Percentiles rank a stretch among this genome's conserved stretches.
phyloP scores from a whole-genome alignment of 2,797 vertebrate genomes.

The Hylomyscus alleni region DNA sequence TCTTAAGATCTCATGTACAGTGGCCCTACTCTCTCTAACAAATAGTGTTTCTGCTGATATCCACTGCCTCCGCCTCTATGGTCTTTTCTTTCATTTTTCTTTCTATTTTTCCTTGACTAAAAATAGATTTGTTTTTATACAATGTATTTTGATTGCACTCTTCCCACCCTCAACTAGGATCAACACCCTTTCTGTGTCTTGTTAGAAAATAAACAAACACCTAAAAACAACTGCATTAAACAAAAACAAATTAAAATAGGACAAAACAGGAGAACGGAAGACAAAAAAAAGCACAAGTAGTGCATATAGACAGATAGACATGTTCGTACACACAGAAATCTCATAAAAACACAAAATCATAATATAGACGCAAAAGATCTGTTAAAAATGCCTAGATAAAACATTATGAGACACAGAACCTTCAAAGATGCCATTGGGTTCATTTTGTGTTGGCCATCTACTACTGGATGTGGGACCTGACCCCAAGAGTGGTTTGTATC shows the following conservation, averaged over 20 bases:
- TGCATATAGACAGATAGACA: not conserved
- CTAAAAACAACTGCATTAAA: not conserved
- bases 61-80: not conserved
- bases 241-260: not conserved
- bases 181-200: not conserved
- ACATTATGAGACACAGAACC: not conserved
- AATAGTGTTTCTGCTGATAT: not conserved
- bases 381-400: not conserved
- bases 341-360: not conserved
- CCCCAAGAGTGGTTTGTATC: not conserved
- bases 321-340: not conserved
- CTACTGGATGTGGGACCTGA: not conserved
- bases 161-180: not conserved
- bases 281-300: not conserved
- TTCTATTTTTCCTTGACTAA: not conserved
- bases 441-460: not conserved
- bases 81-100: not conserved
- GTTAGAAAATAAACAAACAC: not conserved
- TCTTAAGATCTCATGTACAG: not conserved
- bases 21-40: no score
- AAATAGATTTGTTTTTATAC: not conserved
- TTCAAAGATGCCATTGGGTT: not conserved
- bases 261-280: not conserved
- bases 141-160: not conserved
- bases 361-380: not conserved